Base-by-base conservation (phyloP, 2,888 invertebrate species). In the Unio pictorum region DNA sequence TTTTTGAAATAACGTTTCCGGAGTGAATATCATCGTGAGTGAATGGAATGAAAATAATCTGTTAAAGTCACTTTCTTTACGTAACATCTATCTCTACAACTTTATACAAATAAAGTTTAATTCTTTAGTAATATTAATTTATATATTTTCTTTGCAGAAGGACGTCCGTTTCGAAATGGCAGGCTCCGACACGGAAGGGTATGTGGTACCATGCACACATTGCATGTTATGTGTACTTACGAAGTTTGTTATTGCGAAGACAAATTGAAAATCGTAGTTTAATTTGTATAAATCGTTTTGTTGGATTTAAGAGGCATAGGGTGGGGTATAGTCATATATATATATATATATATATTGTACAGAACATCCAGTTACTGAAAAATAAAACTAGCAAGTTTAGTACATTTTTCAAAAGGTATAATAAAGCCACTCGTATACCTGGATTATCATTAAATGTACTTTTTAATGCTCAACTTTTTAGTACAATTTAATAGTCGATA, bases 171-270 rank as follows among this genome's bases (percentile, higher is more conserved):
- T 81, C 68, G 73, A 75, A 69, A 84, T 89, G 89, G 73, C 81
- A 73, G 77, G 74, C 68, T 88, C 89, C 83, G 89, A 89, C 82
- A 85, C 86, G 84, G 89, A 89, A 89, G 88, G 89, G 89, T 89
- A 81, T 71, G 87, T 77, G n/a, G n/a, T 54, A 62, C 20, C 28
- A 26, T 67, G 26, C 26, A 18, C 23, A 59, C 59, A 59, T 34
- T 59, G 59, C 18, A 23, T 17, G 17, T 59, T 23, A n/a, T 11
- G 4, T 28, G 18, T 18, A 4, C 5, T 6, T 23, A 66, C 61
- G n/a, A 28, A 34, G 23, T 55, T 56, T 55, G 15, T 55, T 5
- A 23, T 17, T 26, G 23, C 18, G 6, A 60, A 58, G 30, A 26
- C 11, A 59, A 45, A 45, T 45, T 45, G 11, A 45, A 45, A 45